phyloP scores from a whole-genome alignment of 2,888 invertebrate species.

The Agrotis clavis region DNA sequence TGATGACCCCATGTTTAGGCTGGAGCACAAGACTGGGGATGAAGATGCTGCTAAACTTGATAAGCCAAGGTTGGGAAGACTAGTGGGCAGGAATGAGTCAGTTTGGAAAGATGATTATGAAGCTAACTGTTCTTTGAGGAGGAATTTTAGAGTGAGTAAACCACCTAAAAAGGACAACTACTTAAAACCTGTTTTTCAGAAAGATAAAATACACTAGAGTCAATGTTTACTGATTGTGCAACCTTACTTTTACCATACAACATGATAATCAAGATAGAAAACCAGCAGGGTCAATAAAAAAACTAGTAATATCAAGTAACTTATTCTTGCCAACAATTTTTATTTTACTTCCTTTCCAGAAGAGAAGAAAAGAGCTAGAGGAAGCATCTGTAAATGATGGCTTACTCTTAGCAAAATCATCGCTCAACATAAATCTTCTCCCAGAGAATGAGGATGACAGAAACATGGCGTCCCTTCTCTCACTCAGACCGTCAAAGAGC shows the following conservation, averaged over 20 bases:
- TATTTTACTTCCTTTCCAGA: slow-evolving; percentile 72
- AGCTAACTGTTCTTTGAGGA: slow-evolving; percentile 96
- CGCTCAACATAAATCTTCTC: slow-evolving; percentile 94
- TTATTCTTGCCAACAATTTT: neutral
- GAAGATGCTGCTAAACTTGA: slow-evolving; percentile 93
- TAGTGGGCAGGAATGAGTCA: slow-evolving; percentile 95
- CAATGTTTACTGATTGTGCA: too few species aligned
- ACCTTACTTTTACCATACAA: too few species aligned
- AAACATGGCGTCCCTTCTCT: slow-evolving; percentile 94
- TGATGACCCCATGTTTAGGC: slow-evolving; percentile 99
- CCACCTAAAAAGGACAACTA: too few species aligned
- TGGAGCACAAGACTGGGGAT: slow-evolving; percentile 98
- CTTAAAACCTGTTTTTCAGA: too few species aligned
- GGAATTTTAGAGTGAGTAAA: slow-evolving; percentile 96
- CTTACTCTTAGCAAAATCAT: slow-evolving; percentile 93
- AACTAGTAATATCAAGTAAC: too few species aligned
- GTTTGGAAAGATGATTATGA: slow-evolving; percentile 98
- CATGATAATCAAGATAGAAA: too few species aligned
- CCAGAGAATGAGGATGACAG: slow-evolving; percentile 96
- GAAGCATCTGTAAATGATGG: slow-evolving; percentile 93
- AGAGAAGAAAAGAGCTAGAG: slow-evolving; percentile 94
- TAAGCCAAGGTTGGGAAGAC: slow-evolving; percentile 93
- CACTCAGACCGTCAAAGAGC: slow-evolving; percentile 92
- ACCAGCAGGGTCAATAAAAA: too few species aligned
- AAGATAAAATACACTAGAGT: too few species aligned